Conservation (phyloP, 2,888 invertebrate species). For the Eupithecia abbreviata region DNA sequence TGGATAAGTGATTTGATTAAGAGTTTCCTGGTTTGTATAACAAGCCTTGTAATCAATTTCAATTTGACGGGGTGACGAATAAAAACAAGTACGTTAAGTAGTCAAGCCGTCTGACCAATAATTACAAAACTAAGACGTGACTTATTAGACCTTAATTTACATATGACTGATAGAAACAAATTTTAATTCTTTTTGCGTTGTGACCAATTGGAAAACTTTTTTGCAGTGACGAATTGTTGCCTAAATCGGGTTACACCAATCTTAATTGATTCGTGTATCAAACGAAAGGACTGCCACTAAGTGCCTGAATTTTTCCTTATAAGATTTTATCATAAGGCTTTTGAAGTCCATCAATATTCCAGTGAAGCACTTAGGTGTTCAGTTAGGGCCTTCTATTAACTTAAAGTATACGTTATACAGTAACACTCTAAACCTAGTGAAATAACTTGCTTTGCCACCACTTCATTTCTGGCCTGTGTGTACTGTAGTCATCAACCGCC, state of each 20-base stretch:
- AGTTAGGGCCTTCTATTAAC: not conserved
- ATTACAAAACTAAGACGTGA: too few species aligned
- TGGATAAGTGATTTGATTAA: not conserved
- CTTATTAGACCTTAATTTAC: too few species aligned
- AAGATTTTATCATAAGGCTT: not conserved
- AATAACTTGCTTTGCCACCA: not conserved
- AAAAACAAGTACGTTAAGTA: too few species aligned
- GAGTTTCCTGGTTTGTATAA: not conserved
- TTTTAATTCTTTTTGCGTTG: too few species aligned
- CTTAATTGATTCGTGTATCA: not conserved
- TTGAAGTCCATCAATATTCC: not conserved
- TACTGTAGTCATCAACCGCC: not conserved
- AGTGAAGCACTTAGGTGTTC: not conserved
- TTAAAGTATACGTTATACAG: not conserved
- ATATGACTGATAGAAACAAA: too few species aligned
- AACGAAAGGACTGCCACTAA: not conserved
- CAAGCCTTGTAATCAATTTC: too few species aligned
- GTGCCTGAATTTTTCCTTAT: not conserved
- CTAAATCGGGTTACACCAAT: too few species aligned
- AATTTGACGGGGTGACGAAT: too few species aligned
- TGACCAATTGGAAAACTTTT: too few species aligned
- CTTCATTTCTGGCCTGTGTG: not conserved
- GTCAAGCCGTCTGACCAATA: too few species aligned
- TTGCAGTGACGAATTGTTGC: too few species aligned
- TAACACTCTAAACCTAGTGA: not conserved